These are phyloP conservation scores for Crenuchus spilurus DNA, from an alignment of 2,797 vertebrate genomes.

Conservation along the genomic window DNA sequence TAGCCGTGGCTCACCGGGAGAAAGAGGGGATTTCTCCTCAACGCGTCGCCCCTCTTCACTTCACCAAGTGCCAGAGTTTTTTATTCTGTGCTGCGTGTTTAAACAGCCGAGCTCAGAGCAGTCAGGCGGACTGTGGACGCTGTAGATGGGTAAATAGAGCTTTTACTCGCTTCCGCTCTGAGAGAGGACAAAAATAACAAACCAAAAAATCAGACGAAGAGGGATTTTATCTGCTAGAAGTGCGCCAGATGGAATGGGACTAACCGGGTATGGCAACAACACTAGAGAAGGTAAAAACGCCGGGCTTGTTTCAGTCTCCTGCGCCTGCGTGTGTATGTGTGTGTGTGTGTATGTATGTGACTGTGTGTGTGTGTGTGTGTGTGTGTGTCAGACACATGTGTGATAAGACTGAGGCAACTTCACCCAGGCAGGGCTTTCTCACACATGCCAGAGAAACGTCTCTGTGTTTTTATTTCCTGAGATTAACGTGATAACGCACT, in stretches of 20 bases:
- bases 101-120: too few relatives aligned
- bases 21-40: conserved; percentile 36
- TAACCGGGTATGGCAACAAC: conserved; percentile 74
- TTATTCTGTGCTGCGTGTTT: background rate
- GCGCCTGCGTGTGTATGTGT: background rate
- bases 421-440: too few relatives aligned
- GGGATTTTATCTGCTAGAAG: conserved; percentile 63
- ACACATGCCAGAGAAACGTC: too few relatives aligned
- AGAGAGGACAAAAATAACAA: conserved; percentile 13
- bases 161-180: conserved; percentile 22
- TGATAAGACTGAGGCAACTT: too few relatives aligned
- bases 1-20: conserved; percentile 34
- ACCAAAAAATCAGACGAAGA: conserved; percentile 47
- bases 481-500: too few relatives aligned
- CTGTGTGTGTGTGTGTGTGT: too few relatives aligned
- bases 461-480: too few relatives aligned
- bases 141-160: conserved; percentile 19
- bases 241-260: conserved; percentile 69
- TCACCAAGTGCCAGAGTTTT: conserved; percentile 31
- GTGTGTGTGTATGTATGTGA: too few relatives aligned
- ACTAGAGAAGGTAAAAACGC: conserved; percentile 74
- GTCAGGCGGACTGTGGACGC: conserved; percentile 32
- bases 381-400: too few relatives aligned
- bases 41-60: conserved; percentile 28
- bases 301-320: conserved; percentile 26